Conservation (phyloP, 2,888 invertebrate genomes). For the Pediacus dermestoides region DNA sequence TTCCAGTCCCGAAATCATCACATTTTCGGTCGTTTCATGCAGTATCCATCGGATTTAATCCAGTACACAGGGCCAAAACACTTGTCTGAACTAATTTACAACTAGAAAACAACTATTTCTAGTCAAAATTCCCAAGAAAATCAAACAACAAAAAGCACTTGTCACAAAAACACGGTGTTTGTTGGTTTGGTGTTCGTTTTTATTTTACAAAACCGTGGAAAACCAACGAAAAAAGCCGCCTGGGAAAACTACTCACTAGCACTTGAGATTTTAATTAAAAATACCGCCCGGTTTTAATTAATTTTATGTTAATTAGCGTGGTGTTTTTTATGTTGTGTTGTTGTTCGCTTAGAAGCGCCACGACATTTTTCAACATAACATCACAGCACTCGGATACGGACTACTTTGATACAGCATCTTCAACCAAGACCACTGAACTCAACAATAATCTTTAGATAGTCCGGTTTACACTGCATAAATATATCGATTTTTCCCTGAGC, state of each 20-base stretch:
- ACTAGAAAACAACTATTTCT: slow-evolving; percentile 17
- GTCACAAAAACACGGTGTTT: no score
- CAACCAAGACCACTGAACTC: slow-evolving; percentile 30
- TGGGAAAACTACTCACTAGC: no score
- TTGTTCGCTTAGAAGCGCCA: no score
- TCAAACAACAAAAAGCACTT: slow-evolving; percentile 11
- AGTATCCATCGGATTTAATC: slow-evolving; percentile 18
- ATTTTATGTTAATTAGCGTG: slow-evolving; percentile 18
- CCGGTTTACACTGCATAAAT: slow-evolving; percentile 21
- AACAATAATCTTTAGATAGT: slow-evolving; percentile 29
- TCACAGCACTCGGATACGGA: slow-evolving; percentile 20
- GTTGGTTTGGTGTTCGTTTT: no score
- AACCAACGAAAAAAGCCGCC: no score
- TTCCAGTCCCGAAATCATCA: slow-evolving; percentile 14
- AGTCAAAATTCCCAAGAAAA: slow-evolving; percentile 15
- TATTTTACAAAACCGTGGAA: no score
- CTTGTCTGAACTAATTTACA: slow-evolving; percentile 12
- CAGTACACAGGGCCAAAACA: slow-evolving; percentile 12
- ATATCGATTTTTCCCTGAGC: no score
- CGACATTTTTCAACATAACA: slow-evolving; percentile 14
- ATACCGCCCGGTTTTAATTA: slow-evolving; percentile 7
- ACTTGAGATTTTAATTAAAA: background rate
- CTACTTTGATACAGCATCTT: slow-evolving; percentile 30
- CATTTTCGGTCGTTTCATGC: slow-evolving; percentile 11
- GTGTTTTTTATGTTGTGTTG: slow-evolving; percentile 19